Base-by-base conservation (phyloP, 2,113 vertebrate species). In the Oxyruncus cristatus region DNA sequence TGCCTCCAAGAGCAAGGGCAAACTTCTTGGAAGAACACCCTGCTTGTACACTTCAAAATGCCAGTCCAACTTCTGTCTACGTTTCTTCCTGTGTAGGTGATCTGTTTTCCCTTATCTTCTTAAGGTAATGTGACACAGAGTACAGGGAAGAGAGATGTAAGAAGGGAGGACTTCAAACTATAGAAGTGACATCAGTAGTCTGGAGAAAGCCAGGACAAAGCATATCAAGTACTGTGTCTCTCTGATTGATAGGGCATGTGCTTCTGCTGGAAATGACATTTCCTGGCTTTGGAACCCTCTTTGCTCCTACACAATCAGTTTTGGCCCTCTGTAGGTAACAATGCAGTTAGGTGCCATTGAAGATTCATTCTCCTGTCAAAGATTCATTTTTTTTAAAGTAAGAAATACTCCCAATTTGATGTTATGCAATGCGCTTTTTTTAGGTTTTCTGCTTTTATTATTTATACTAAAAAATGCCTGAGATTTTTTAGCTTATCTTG, bases 401-500 rank as follows among this genome's bases (percentile, higher is more conserved):
- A 39, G 12, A 52, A 91, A 66, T 49, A 20, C 14, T 73, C 3
- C 14, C 30, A 56, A 75, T 65, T 8, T 63, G 22, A 33, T 39
- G 6, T 21, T 13, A 53, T 3, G 3, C 21, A 50, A 7, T 18
- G 4, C 14, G 3, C 1, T 11, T 28, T 16, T 37, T 68, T 27
- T 30, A 62, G 7, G 6, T 76, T 92, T 85, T 66, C 8, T 33
- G 5, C 3, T 62, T 52, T 6, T 11, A 16, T 61, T 61, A 35
- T 30, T 44, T 58, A 12, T 12, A 65, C 7, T 59, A 33, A 49
- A 77, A 67, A 79, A 85, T 18, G 8, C 5, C 17, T 35, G 24
- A 74, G 47, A 37, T 17, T 70, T 78, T 91, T 58, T 22, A 44
- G 9, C 1, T 91, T 80, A 21, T 13, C 47, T 59, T 4, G 0